A percentile compares a stretch with the other conserved stretches of the same genome.
Evolutionary conservation across 2,888 invertebrate genomes (phyloP).

Genomic region (Pristionchus japonicus): DNA sequence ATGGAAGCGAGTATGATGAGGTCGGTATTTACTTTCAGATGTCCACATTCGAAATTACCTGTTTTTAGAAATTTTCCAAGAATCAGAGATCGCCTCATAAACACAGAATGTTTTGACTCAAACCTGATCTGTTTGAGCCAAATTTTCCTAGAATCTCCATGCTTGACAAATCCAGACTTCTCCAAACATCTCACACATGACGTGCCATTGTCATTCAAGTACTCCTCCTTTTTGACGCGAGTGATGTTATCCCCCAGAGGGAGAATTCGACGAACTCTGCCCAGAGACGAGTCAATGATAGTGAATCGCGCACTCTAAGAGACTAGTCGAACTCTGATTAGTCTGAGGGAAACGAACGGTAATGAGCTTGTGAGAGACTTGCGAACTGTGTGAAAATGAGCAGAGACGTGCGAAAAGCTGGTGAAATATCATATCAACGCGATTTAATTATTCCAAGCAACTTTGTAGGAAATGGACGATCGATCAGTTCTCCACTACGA

Average conservation of each 20-base stretch:
- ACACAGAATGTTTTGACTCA: background rate
- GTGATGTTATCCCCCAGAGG: background rate
- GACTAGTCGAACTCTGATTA: background rate
- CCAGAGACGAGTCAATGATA: background rate
- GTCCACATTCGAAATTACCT: background rate
- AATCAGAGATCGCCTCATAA: too few species aligned
- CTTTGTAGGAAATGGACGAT: slow-evolving; percentile 66
- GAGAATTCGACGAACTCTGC: background rate
- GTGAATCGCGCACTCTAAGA: background rate
- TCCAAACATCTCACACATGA: background rate
- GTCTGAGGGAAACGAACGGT: background rate
- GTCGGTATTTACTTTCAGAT: background rate
- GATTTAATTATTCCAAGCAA: background rate
- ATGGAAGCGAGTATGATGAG: slow-evolving; percentile 34
- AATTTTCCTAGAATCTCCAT: background rate
- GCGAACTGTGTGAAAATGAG: background rate
- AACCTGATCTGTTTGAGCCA: background rate
- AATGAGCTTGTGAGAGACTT: background rate
- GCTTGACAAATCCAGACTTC: background rate
- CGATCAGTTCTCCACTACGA: slow-evolving; percentile 77
- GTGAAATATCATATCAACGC: background rate
- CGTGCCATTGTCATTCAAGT: background rate
- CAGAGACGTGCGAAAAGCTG: background rate
- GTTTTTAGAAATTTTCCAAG: background rate
- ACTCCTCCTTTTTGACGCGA: background rate